Evolutionary conservation across 2,113 vertebrate genomes (phyloP).

Genomic region (Psittacula cyanocephala): DNA sequence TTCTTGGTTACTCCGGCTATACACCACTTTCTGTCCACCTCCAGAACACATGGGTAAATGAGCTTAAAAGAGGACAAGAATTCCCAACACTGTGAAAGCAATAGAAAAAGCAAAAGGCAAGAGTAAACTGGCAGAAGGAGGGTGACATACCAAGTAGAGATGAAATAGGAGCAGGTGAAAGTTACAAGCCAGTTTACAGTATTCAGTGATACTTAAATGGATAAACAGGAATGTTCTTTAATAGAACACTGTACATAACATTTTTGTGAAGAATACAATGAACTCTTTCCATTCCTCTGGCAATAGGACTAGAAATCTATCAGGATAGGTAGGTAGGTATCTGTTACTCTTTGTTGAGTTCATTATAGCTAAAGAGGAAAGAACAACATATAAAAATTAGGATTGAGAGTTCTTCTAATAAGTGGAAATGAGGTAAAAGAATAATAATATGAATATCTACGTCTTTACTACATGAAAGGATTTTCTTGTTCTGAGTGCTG

Average conservation of each 20-base stretch:
- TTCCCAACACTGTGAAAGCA: background rate
- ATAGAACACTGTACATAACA: background rate
- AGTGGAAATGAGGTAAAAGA: background rate
- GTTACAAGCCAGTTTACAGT: background rate
- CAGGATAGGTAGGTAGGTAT: background rate
- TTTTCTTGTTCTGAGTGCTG: background rate
- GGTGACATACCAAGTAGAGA: background rate
- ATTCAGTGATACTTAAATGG: background rate
- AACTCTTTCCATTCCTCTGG: background rate
- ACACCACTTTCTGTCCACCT: background rate
- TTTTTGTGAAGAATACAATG: background rate
- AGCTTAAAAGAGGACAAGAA: background rate
- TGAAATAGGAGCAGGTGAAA: background rate
- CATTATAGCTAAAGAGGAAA: background rate
- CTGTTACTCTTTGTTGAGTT: background rate
- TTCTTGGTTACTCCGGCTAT: background rate
- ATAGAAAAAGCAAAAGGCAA: background rate
- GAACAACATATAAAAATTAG: background rate
- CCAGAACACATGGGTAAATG: background rate
- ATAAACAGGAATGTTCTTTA: background rate
- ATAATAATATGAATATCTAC: background rate
- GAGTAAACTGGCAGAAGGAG: background rate
- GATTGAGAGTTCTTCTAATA: rapidly evolving
- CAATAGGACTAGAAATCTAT: background rate
- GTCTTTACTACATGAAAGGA: background rate